Percentiles rank a stretch among this genome's conserved stretches.
phyloP scores from a whole-genome alignment of 2,113 vertebrate species.

The Hyperopisus bebe region DNA sequence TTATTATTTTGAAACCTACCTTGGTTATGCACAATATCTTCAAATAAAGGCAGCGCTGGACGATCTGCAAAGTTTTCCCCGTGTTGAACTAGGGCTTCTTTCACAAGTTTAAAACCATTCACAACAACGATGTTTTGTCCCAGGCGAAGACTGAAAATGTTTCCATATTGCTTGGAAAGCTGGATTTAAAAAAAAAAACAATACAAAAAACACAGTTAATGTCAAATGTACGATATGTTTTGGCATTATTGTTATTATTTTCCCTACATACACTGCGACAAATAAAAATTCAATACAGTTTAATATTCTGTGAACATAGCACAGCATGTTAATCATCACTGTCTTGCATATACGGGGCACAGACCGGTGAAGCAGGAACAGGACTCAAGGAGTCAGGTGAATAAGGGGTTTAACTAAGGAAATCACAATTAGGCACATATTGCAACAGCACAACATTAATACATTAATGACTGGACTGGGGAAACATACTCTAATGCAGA shows the following conservation, averaged over 20 bases:
- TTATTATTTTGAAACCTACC: slow-evolving; percentile 44
- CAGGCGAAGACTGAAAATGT: background rate
- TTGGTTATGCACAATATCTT: slow-evolving; percentile 16
- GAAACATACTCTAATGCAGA: no score
- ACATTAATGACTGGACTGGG: no score
- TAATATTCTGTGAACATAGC: no score
- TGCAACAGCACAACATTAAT: no score
- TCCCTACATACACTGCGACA: no score
- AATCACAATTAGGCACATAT: no score
- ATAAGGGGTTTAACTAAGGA: no score
- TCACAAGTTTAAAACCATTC: background rate
- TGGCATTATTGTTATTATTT: background rate
- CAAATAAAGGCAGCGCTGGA: slow-evolving; percentile 16
- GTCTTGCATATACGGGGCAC: no score
- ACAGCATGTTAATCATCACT: no score
- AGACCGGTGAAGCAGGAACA: no score
- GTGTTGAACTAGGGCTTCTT: background rate
- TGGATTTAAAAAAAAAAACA: background rate
- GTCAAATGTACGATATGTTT: background rate
- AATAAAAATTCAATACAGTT: no score
- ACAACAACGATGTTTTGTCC: background rate
- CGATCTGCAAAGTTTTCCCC: slow-evolving; percentile 30
- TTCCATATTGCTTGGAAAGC: slow-evolving; percentile 7
- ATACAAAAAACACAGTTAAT: background rate
- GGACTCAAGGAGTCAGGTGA: no score